Evolutionary conservation across 2,888 invertebrate species (phyloP).

Genomic region (Oscheius sp.): DNA sequence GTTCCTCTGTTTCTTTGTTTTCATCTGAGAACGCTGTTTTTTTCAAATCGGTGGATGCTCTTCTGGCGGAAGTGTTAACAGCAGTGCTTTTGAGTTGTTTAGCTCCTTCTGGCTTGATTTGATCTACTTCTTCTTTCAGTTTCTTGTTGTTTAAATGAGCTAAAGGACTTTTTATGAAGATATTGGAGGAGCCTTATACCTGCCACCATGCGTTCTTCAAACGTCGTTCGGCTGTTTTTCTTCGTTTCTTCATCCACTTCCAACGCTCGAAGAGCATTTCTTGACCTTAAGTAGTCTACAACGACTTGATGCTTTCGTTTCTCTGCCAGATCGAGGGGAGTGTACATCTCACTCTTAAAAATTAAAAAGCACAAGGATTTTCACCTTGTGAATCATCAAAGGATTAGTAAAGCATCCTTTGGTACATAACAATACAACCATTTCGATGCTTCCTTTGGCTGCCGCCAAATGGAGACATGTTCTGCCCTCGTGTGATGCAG

Average conservation of each 20-base stretch:
- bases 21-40: slow-evolving; percentile 4
- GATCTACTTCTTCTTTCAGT: slow-evolving; percentile 18
- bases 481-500: slow-evolving; percentile 89
- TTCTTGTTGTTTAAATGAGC: slow-evolving; percentile 32
- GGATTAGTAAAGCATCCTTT: slow-evolving; percentile 59
- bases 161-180: background rate
- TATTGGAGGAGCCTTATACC: slow-evolving; percentile 14
- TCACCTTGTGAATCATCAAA: slow-evolving; percentile 54
- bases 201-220: slow-evolving; percentile 42
- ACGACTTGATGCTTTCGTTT: slow-evolving; percentile 55
- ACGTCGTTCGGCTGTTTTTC: slow-evolving; percentile 32
- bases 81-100: slow-evolving; percentile 35
- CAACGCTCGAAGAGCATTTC: slow-evolving; percentile 37
- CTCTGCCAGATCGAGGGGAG: slow-evolving; percentile 63
- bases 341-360: slow-evolving; percentile 52
- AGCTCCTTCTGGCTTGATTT: slow-evolving; percentile 17
- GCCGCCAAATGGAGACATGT: slow-evolving; percentile 86
- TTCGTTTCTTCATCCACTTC: slow-evolving; percentile 41
- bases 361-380: background rate
- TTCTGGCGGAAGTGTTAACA: slow-evolving; percentile 38
- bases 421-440: slow-evolving; percentile 80
- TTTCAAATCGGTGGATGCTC: background rate
- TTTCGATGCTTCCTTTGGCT: slow-evolving; percentile 84
- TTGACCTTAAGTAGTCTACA: slow-evolving; percentile 56
- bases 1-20: background rate